Conservation (phyloP, 2,888 invertebrate genomes). For the Oxycera nigricornis region DNA sequence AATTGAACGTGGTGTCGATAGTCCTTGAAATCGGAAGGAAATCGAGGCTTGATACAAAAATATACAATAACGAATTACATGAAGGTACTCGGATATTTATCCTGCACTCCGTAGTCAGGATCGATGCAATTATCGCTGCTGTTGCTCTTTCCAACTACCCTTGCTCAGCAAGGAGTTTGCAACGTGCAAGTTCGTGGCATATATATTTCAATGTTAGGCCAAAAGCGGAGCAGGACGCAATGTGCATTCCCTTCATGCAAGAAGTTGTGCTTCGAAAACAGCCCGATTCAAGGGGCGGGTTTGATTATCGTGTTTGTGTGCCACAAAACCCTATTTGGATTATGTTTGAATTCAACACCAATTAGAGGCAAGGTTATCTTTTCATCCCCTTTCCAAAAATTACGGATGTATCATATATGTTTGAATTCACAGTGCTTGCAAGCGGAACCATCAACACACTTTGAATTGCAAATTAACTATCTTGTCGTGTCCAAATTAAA, state of each 20-base stretch:
- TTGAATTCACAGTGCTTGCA: too few relatives aligned
- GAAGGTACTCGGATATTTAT: conserved; percentile 27
- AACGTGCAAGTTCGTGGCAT: background rate
- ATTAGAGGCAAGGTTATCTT: background rate
- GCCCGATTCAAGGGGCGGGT: conserved; percentile 30
- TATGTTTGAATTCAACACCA: background rate
- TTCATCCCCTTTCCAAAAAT: too few relatives aligned
- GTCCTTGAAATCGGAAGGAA: conserved; percentile 32
- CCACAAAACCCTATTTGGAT: conserved; percentile 7
- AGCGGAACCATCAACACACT: too few relatives aligned
- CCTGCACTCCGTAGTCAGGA: conserved; percentile 5
- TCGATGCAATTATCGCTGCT: conserved; percentile 30
- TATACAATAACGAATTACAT: background rate
- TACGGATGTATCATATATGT: too few relatives aligned
- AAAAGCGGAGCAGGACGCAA: background rate
- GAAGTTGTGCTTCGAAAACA: conserved; percentile 30
- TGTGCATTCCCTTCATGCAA: background rate
- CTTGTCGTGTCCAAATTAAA: too few relatives aligned
- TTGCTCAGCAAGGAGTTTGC: background rate
- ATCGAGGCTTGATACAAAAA: conserved; percentile 17
- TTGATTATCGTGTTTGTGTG: background rate
- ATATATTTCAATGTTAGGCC: background rate
- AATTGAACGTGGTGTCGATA: conserved; percentile 5
- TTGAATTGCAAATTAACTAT: too few relatives aligned
- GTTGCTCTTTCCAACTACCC: conserved; percentile 33